These are phyloP conservation scores for Agelastica alni DNA, from an alignment of 2,888 invertebrate species.

Conservation along the genomic window DNA sequence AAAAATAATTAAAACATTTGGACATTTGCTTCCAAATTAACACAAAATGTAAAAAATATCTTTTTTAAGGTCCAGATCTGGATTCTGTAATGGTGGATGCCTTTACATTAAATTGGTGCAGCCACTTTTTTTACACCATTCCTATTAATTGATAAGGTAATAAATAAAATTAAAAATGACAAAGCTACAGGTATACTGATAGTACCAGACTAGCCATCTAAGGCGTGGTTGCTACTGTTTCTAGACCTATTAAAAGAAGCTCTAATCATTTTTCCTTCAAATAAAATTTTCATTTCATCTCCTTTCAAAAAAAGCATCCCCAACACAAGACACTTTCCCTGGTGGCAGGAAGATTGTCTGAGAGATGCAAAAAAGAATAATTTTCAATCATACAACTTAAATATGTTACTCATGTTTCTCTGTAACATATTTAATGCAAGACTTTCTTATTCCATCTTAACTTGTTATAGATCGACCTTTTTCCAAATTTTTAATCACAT, in stretches of 20 bases:
- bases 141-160: too few species aligned
- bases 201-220: too few species aligned
- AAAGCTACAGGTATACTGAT: slow-evolving; percentile 12
- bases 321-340: slow-evolving; percentile 2
- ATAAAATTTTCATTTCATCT: slow-evolving; percentile 3
- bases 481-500: background rate
- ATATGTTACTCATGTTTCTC: background rate
- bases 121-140: too few species aligned
- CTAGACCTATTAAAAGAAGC: background rate
- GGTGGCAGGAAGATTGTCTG: slow-evolving; percentile 38
- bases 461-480: background rate
- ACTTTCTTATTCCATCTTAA: background rate
- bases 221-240: slow-evolving; percentile 14
- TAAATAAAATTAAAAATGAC: slow-evolving; percentile 15
- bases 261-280: background rate
- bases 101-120: too few species aligned
- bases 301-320: slow-evolving; percentile 13
- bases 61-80: too few species aligned
- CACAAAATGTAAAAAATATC: too few species aligned
- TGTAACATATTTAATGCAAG: background rate
- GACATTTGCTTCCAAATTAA: too few species aligned
- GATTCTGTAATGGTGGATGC: too few species aligned
- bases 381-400: slow-evolving; percentile 5
- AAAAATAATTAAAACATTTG: too few species aligned
- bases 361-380: slow-evolving; percentile 19